Conservation (phyloP, 2,113 vertebrate species). For the Cyanoliseus patagonus region DNA sequence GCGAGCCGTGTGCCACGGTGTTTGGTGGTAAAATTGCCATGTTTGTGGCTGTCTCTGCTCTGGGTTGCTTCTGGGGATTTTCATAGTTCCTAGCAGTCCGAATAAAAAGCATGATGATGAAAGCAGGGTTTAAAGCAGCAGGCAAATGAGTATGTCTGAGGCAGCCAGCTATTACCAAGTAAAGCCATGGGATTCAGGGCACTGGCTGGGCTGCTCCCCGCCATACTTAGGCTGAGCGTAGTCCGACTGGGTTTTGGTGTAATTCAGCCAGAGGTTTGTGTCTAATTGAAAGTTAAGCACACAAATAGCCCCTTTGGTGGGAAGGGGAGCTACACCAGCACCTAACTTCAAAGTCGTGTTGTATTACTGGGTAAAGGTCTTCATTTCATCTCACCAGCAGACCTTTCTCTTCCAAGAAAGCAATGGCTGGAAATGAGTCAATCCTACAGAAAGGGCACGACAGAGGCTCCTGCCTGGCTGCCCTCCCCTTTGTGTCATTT, state of each 20-base stretch:
- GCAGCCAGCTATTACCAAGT: conserved; percentile 11
- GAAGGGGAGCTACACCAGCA: neutral
- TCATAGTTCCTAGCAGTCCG: neutral
- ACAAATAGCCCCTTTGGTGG: neutral
- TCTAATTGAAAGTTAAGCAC: neutral
- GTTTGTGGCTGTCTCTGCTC: neutral
- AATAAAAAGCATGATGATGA: neutral
- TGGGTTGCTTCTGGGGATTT: conserved; percentile 16
- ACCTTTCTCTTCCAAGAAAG: neutral
- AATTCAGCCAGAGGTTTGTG: neutral
- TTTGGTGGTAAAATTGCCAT: neutral
- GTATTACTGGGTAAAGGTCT: neutral
- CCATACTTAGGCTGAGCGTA: fast-evolving
- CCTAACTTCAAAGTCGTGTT: neutral
- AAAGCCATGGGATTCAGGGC: neutral
- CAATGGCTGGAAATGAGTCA: neutral
- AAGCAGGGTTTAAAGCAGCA: neutral
- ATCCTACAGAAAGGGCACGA: neutral
- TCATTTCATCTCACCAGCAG: neutral
- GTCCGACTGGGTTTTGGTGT: neutral
- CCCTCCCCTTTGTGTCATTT: neutral
- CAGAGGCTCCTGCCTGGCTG: neutral
- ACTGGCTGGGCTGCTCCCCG: neutral
- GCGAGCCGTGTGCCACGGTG: neutral
- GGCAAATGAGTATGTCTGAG: neutral